A percentile compares a stretch with the other conserved stretches of the same genome.
Evolutionary conservation across 2,888 invertebrate genomes (phyloP).

Genomic region (Elaeidobius kamerunicus): DNA sequence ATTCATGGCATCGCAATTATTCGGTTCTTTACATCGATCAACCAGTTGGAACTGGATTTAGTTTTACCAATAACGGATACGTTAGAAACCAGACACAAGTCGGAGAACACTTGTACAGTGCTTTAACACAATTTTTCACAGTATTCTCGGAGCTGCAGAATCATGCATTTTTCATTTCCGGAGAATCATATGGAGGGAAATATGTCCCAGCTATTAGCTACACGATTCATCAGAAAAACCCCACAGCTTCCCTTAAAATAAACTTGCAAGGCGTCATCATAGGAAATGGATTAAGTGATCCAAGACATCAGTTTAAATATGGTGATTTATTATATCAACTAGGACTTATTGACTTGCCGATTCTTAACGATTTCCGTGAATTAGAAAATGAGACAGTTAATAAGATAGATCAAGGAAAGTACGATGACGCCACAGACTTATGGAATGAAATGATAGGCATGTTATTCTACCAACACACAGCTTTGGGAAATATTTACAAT

Average conservation of each 20-base stretch:
- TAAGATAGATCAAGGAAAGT: slow-evolving; percentile 62
- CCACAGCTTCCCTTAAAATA: slow-evolving; percentile 59
- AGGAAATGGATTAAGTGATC: slow-evolving; percentile 79
- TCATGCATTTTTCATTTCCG: slow-evolving; percentile 81
- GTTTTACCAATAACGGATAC: slow-evolving; percentile 62
- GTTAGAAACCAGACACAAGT: slow-evolving; percentile 81
- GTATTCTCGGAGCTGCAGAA: slow-evolving; percentile 72
- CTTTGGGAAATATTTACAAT: slow-evolving; percentile 18
- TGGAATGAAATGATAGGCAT: slow-evolving; percentile 7
- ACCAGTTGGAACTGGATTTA: slow-evolving; percentile 84
- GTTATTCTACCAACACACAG: slow-evolving; percentile 5
- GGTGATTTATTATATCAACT: slow-evolving; percentile 77
- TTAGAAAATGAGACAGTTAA: slow-evolving; percentile 56
- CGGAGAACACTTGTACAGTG: slow-evolving; percentile 73
- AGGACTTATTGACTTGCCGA: slow-evolving; percentile 66
- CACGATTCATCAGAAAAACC: slow-evolving; percentile 66
- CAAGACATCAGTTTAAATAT: slow-evolving; percentile 71
- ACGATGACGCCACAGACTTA: slow-evolving; percentile 62
- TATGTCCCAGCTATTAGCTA: slow-evolving; percentile 74
- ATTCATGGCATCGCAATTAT: slow-evolving; percentile 75
- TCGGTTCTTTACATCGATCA: slow-evolving; percentile 88
- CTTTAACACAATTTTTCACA: slow-evolving; percentile 77
- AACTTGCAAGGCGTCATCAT: slow-evolving; percentile 68
- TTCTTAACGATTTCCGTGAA: slow-evolving; percentile 57
- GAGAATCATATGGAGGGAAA: slow-evolving; percentile 86